Percentiles rank a stretch among this genome's conserved stretches.
Evolutionary conservation across 2,888 invertebrate species (phyloP).

Genomic region (Amblyjoppa proteus): DNA sequence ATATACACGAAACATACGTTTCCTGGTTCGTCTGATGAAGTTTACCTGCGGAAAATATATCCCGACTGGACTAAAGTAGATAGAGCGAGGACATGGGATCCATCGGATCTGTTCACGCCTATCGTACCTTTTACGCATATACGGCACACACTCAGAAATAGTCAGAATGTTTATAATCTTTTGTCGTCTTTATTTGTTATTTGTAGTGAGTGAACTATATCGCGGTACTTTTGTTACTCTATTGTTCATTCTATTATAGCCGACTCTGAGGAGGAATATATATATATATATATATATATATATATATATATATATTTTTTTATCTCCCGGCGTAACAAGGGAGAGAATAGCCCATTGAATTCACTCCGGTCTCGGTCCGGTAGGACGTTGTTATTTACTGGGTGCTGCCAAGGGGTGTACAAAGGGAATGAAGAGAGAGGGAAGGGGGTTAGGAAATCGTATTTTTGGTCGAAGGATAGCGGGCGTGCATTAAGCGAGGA

Average conservation of each 20-base stretch:
- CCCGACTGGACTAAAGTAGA: background rate
- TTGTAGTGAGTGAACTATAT: background rate
- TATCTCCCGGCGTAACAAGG: conserved; percentile 58
- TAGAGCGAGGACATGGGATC: background rate
- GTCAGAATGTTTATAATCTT: conserved; percentile 46
- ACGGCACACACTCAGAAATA: background rate
- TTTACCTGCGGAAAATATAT: conserved; percentile 61
- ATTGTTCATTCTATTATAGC: conserved; percentile 59
- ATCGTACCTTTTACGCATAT: background rate
- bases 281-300: conserved; percentile 11
- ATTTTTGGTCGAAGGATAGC: conserved; percentile 39
- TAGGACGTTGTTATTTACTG: conserved; percentile 54
- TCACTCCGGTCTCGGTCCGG: conserved; percentile 32
- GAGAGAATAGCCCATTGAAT: conserved; percentile 44
- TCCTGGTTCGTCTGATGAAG: conserved; percentile 73
- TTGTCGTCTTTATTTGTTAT: conserved; percentile 17
- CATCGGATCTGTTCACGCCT: conserved; percentile 25
- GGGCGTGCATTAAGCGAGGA: conserved; percentile 13
- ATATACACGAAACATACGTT: conserved; percentile 72
- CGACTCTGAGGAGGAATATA: conserved; percentile 32
- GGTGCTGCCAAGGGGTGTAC: conserved; percentile 1
- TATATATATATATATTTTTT: conserved; percentile 51
- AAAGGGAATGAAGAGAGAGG: conserved; percentile 31
- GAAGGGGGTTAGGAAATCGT: conserved; percentile 36
- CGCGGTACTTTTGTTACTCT: conserved; percentile 25